Conservation (phyloP, 2,888 invertebrate genomes). For the Pyralis farinalis region DNA sequence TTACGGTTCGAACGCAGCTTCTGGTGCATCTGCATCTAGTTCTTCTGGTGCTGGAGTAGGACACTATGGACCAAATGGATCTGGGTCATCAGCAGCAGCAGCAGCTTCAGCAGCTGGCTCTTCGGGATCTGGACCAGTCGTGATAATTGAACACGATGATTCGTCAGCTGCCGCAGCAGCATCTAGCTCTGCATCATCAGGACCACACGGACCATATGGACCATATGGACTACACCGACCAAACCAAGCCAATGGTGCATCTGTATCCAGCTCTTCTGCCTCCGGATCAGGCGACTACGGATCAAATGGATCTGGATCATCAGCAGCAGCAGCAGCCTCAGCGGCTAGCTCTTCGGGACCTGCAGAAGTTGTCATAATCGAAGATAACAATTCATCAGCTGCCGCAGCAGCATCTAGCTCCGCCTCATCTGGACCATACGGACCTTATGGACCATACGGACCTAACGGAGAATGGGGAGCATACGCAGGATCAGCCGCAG, state of each 20-base stretch:
- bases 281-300: neutral
- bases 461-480: slow-evolving; percentile 2
- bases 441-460: neutral
- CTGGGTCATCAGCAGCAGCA: slow-evolving; percentile 14
- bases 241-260: neutral
- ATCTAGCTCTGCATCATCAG: slow-evolving; percentile 8
- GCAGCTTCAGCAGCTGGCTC: slow-evolving; percentile 44
- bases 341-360: slow-evolving; percentile 33
- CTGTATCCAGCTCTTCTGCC: neutral
- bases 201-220: neutral
- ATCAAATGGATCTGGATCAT: neutral
- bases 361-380: slow-evolving; percentile 27
- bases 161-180: slow-evolving; percentile 13
- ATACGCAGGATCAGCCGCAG: neutral
- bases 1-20: neutral
- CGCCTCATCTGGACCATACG: slow-evolving; percentile 1
- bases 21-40: neutral
- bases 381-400: slow-evolving; percentile 9
- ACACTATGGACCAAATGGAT: neutral
- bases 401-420: slow-evolving; percentile 12
- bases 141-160: slow-evolving; percentile 13
- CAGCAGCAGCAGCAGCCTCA: slow-evolving; percentile 7
- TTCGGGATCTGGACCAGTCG: slow-evolving; percentile 37
- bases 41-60: neutral
- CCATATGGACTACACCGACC: neutral